Base-by-base conservation (phyloP, 2,888 invertebrate genomes). In the Pasiphila rectangulata region DNA sequence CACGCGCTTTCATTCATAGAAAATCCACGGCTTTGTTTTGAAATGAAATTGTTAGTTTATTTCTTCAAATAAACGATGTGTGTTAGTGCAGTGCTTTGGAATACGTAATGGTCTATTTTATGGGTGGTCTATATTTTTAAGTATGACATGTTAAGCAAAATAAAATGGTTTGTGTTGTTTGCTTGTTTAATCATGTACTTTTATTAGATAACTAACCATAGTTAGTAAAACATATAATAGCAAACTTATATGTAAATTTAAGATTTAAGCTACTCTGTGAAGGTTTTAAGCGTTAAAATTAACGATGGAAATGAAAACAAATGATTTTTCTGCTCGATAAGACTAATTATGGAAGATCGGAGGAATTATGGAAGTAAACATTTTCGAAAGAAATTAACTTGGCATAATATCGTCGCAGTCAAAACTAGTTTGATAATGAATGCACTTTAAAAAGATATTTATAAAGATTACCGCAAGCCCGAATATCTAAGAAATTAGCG, bases 1-100 rank as follows among this genome's bases (percentile, higher is more conserved):
- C 74, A 86, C 87, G 72, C 83, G 67, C 72, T 83, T 85, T 83
- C 83, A 75, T 84, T 83, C 76, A 78, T 83, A 76, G 78, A 66
- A 77, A 78, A 74, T 72, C 70, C 75, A 72, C 72, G 72, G 68
- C 76, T 81, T 85, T 83, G 83, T 85, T 81, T 83, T 79, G 80
- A 80, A 81, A 85, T 83, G 77, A 83, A 85, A 83, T 78, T 78
- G 82, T 85, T 76, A 69, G 72, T 76, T 69, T 79, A 79, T 82
- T 83, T 80, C 72, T 78, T 82, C 61, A 75, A 75, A 82, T 75
- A 80, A 81, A 79, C 72, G 76, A 79, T 61, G 64, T 65, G 65
- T 67, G 58, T 56, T 65, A 64, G 61, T 60, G 67, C 69, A 69
- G 65, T 61, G 47, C 56, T 64, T 54, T 57, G 59, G 61, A 63